These are phyloP conservation scores for Irena cyanogastra DNA, from an alignment of 2,113 vertebrate genomes.

Conservation along the genomic window DNA sequence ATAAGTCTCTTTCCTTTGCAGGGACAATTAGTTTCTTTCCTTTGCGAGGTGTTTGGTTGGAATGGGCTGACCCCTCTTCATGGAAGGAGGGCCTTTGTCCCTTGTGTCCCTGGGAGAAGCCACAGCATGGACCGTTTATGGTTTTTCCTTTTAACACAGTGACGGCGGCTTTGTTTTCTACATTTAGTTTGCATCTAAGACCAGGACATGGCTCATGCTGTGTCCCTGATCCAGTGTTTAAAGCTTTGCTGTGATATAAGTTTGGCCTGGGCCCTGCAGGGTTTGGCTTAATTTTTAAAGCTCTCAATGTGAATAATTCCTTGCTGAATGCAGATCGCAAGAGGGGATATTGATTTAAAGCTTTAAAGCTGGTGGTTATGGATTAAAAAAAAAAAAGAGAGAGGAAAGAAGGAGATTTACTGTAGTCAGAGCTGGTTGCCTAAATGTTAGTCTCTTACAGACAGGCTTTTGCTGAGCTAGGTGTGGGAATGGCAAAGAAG, in stretches of 20 bases:
- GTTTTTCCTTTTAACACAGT: conserved; percentile 49
- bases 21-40: conserved; percentile 29
- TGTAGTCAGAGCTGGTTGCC: conserved; percentile 37
- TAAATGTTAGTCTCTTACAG: conserved; percentile 46
- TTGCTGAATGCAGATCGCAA: conserved; percentile 57
- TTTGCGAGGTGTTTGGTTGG: neutral
- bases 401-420: conserved; percentile 38
- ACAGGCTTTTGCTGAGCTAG: conserved; percentile 35
- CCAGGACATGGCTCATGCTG: conserved; percentile 45
- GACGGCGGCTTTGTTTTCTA: conserved; percentile 32
- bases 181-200: conserved; percentile 54
- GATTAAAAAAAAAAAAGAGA: conserved; percentile 30
- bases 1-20: neutral
- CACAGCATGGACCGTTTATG: conserved; percentile 10
- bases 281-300: conserved; percentile 66
- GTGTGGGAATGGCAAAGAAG: neutral
- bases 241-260: conserved; percentile 59
- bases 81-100: conserved; percentile 14
- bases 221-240: conserved; percentile 62
- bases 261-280: conserved; percentile 61
- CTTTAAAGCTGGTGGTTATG: conserved; percentile 65
- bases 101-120: conserved; percentile 44
- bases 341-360: conserved; percentile 68
- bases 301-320: conserved; percentile 64
- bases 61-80: conserved; percentile 14